phyloP scores from a whole-genome alignment of 2,888 invertebrate genomes.

The Torymus aiolomorphi region DNA sequence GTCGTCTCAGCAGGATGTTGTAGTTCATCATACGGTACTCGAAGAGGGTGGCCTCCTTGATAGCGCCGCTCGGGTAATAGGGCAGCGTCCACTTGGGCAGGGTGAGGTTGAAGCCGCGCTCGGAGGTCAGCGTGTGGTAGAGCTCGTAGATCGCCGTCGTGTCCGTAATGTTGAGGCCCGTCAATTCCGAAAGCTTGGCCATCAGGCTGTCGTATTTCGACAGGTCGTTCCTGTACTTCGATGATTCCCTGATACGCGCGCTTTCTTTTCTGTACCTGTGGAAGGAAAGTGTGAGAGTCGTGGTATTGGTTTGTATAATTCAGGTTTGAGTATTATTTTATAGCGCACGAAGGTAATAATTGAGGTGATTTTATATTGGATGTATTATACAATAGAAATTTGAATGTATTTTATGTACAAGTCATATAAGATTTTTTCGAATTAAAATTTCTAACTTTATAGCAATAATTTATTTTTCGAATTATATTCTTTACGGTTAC shows the following conservation, averaged over 20 bases:
- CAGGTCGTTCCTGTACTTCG: slow-evolving; percentile 57
- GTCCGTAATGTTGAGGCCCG: slow-evolving; percentile 60
- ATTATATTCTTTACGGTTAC: too few species aligned
- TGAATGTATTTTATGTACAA: too few species aligned
- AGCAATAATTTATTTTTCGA: too few species aligned
- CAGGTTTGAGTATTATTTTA: too few species aligned
- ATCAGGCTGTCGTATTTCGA: slow-evolving; percentile 56
- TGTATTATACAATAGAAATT: too few species aligned
- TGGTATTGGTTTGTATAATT: too few species aligned
- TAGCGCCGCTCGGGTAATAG: slow-evolving; percentile 76
- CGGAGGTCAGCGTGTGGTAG: slow-evolving; percentile 68
- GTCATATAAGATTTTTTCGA: too few species aligned
- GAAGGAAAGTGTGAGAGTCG: too few species aligned
- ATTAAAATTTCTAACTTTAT: too few species aligned
- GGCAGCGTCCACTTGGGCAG: slow-evolving; percentile 79
- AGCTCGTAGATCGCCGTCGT: slow-evolving; percentile 61
- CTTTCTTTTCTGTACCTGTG: slow-evolving; percentile 61
- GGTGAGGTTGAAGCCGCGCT: slow-evolving; percentile 77
- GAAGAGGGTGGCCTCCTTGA: slow-evolving; percentile 76
- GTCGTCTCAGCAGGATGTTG: slow-evolving; percentile 76
- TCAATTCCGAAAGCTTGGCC: slow-evolving; percentile 57
- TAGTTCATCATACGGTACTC: slow-evolving; percentile 79
- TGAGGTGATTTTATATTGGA: too few species aligned
- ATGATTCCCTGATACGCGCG: slow-evolving; percentile 48
- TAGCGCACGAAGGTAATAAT: too few species aligned